Evolutionary conservation across 1,140 invertebrate genomes (phyloP).

Genomic region (Drosophila ohnishii): DNA sequence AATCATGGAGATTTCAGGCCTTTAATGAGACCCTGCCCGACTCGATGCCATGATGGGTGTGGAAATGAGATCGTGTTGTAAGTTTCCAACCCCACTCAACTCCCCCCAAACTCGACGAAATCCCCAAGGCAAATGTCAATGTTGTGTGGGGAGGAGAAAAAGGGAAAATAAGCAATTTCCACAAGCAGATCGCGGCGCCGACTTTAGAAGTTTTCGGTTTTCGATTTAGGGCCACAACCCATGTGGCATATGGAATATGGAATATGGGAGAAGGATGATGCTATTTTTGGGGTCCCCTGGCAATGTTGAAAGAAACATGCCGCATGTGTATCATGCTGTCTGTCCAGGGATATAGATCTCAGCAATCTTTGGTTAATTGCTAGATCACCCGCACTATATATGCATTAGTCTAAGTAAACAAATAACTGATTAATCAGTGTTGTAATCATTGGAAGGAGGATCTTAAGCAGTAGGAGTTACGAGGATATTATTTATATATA

Average conservation of each 20-base stretch:
- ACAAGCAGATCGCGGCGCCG: constrained; percentile 4
- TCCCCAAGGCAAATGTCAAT: constrained; percentile 75
- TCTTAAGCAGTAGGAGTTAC: background rate
- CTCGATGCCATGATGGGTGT: constrained; percentile 29
- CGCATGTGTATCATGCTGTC: constrained; percentile 27
- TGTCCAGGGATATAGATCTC: constrained; percentile 10
- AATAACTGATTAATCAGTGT: constrained; percentile 13
- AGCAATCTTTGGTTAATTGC: constrained; percentile 23
- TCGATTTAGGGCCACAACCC: constrained; percentile 9
- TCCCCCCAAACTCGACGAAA: constrained; percentile 1
- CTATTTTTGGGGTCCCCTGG: constrained; percentile 21
- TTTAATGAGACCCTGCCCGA: constrained; percentile 64
- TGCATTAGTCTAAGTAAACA: constrained; percentile 12
- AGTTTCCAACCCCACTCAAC: constrained; percentile 38
- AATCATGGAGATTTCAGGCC: constrained; percentile 70
- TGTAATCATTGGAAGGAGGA: background rate
- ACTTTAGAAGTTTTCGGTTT: constrained; percentile 40
- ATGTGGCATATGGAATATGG: constrained; percentile 25
- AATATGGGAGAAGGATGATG: constrained; percentile 27
- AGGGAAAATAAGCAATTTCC: constrained; percentile 10
- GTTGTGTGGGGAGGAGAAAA: constrained; percentile 15
- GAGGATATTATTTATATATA: background rate
- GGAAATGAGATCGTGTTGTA: constrained; percentile 62
- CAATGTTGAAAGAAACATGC: constrained; percentile 43
- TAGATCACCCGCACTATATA: constrained; percentile 1